Conservation (phyloP, 2,888 invertebrate species). For the Anticlea derivata region DNA sequence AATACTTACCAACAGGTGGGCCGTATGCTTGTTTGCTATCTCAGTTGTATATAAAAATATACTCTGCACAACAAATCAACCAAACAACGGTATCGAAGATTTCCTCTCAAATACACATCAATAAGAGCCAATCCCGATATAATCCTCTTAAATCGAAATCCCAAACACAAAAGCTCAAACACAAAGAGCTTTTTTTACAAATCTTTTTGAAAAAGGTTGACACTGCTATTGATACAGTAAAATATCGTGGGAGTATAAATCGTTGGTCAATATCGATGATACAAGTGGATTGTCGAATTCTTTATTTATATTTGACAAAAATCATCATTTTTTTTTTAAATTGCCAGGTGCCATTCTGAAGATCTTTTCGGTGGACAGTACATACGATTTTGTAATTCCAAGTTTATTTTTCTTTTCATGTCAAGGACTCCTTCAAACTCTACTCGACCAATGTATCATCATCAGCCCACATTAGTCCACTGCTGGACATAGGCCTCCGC, state of each 20-base stretch:
- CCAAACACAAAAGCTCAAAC: slow-evolving; percentile 52
- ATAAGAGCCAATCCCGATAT: slow-evolving; percentile 52
- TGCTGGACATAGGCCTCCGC: too few relatives aligned
- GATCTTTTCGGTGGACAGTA: too few relatives aligned
- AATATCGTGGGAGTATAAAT: slow-evolving; percentile 58
- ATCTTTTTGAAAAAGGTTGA: slow-evolving; percentile 43
- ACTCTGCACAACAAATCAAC: neutral
- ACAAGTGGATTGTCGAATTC: slow-evolving; percentile 42
- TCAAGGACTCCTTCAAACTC: too few relatives aligned
- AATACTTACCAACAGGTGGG: too few relatives aligned
- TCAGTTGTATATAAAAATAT: too few relatives aligned
- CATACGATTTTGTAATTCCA: too few relatives aligned
- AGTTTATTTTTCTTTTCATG: too few relatives aligned
- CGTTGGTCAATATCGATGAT: slow-evolving; percentile 47
- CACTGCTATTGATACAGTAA: slow-evolving; percentile 50
- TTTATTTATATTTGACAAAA: slow-evolving; percentile 40
- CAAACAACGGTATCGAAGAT: slow-evolving; percentile 46
- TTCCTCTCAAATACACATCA: slow-evolving; percentile 53
- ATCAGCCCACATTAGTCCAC: too few relatives aligned
- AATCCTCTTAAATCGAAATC: slow-evolving; percentile 66
- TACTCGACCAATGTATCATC: too few relatives aligned
- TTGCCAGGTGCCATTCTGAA: too few relatives aligned
- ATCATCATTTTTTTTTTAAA: slow-evolving; percentile 3
- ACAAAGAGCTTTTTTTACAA: slow-evolving; percentile 42
- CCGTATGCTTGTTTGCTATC: too few relatives aligned